Evolutionary conservation across 2,113 vertebrate species (phyloP), one percentile per base, ranked within the genome.

Genomic region (Apus apus): DNA sequence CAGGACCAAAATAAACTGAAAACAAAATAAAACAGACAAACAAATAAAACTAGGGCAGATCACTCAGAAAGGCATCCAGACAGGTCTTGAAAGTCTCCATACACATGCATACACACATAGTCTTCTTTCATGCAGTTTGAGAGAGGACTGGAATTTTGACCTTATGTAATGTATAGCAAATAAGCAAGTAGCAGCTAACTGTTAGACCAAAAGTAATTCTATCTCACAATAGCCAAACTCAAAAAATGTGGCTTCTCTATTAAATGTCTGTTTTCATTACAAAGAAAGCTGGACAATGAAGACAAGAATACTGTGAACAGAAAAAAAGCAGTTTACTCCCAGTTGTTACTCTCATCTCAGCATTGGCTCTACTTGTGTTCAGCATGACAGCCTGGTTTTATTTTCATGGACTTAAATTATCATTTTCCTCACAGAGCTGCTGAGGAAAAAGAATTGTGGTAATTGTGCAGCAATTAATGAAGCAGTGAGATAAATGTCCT

Each of bases 351-450:
- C 51, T 82, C 34, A 71, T 60, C 64, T 93, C 78, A 76, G 83
- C 61, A 80, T 38, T 78, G 70, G n/a, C 83, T 94, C 56, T 81
- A 56, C 48, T 38, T 51, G 14, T 51, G 82, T 78, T 77, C 82
- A 77, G 78, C 96, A 65, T n/a, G 22, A 32, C 53, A 90, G 36
- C 32, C 75, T 90, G 48, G 72, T 90, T 94, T 94, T 87, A 67
- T 62, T 93, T 87, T 72, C 86, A 76, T 51, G 60, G 46, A 48
- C 45, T 96, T 92, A 80, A 87, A 91, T 94, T 72, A 89, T 27
- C 4, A 4, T 53, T 93, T 88, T 84, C 75, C 74, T 68, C 75
- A 93, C 48, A 72, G 67, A 67, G 20, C 25, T 75, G 38, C 29
- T 71, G 45, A 70, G 64, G 43, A 60, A 88, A 66, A 93, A 73